These are phyloP conservation scores for Sebastes fasciatus DNA, from an alignment of 2,113 vertebrate genomes.

Conservation along the genomic window DNA sequence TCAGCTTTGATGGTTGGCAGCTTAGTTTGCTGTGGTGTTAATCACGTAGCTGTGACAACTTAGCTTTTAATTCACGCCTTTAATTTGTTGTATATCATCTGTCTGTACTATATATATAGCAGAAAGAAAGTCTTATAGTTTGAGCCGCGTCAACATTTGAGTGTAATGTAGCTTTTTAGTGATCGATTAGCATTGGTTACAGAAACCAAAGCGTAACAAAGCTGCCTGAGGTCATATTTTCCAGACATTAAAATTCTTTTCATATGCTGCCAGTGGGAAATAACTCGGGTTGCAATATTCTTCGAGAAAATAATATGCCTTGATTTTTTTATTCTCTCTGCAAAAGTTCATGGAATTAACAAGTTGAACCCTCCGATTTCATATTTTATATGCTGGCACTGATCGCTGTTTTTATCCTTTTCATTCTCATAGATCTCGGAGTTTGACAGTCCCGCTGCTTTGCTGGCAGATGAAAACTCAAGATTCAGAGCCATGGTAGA, in stretches of 20 bases:
- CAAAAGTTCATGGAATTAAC: slow-evolving; percentile 10
- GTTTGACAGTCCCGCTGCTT: slow-evolving; percentile 92
- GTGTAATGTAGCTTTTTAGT: not conserved
- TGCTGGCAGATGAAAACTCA: slow-evolving; percentile 94
- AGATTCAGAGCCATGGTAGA: slow-evolving; percentile 94
- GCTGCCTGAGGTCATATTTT: slow-evolving; percentile 32
- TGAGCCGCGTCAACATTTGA: not conserved
- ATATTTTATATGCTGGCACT: slow-evolving; percentile 27
- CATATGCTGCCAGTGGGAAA: slow-evolving; percentile 4
- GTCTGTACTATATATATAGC: not conserved
- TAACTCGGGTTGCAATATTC: slow-evolving; percentile 24
- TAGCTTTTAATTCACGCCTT: not conserved
- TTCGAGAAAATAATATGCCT: not conserved
- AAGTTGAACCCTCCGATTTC: slow-evolving; percentile 1
- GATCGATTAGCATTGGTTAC: slow-evolving; percentile 2
- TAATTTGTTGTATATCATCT: not conserved
- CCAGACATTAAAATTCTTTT: slow-evolving; percentile 31
- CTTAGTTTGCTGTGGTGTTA: not conserved
- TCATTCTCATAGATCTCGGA: slow-evolving; percentile 90
- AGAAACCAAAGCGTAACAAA: slow-evolving; percentile 23
- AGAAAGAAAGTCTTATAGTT: not conserved
- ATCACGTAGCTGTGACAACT: not conserved
- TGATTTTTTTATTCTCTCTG: slow-evolving; percentile 6
- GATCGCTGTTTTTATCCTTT: slow-evolving; percentile 42
- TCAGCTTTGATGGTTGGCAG: not conserved